Base-by-base conservation (phyloP, 2,797 vertebrate species). In the Sibirionetta formosa region DNA sequence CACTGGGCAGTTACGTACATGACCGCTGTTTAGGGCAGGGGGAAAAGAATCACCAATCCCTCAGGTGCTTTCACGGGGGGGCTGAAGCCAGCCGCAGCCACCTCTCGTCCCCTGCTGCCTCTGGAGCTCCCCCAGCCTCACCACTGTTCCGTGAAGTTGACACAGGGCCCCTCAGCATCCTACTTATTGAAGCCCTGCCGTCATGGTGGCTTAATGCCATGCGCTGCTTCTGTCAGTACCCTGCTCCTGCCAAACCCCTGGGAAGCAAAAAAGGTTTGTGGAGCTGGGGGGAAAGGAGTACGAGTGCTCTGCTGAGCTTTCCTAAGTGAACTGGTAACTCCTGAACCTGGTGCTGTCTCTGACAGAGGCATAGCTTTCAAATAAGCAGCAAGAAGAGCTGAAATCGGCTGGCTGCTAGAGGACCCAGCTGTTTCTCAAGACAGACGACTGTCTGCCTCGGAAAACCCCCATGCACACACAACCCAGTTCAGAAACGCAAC, bases 241-340 rank as follows among this genome's bases (percentile, higher is more conserved):
- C 77, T 50, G 73, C 65, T 79, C 63, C 86, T 68, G 77, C 23
- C 89, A n/a, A 51, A 70, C 16, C 38, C 4, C 18, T 14, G 29
- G 56, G n/a, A 80, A 61, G 42, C n/a, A 31, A 36, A 68, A 71
- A 86, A 50, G 3, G 22, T 61, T 76, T 57, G 35, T 26, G 22
- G 65, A 82, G 63, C n/a, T 16, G 40, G 33, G 42, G 75, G 48
- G 31, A 82, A 76, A 50, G 61, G 44, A 64, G n/a, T 11, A n/a
- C 0, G 0, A 82, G 53, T 0, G 0, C 29, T 48, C 26, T 38
- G 66, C 64, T 66, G 53, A 61, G 58, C 66, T 56, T 46, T 44
- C 66, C 71, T 35, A 42, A 78, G 63, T 38, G 13, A 58, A 54
- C 75, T 6, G 38, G 51, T 66, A 5, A 2, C 15, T 72, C 78